These are phyloP conservation scores for Thamnaconus septentrionalis DNA, from an alignment of 2,113 vertebrate genomes.

Conservation along the genomic window DNA sequence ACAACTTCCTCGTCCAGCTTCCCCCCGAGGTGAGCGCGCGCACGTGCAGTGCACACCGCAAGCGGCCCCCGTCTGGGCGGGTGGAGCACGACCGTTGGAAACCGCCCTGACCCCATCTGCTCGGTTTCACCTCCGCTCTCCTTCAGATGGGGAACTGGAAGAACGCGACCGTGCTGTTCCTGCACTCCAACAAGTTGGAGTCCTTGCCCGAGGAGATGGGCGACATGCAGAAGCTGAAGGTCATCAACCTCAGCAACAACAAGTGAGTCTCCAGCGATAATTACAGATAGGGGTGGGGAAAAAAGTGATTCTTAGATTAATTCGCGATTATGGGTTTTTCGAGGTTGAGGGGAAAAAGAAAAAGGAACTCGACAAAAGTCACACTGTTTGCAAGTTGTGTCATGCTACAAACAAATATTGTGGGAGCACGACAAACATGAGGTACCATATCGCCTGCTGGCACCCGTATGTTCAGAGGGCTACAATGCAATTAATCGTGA, in stretches of 20 bases:
- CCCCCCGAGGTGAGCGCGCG: conserved; percentile 84
- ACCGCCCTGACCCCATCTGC: background rate
- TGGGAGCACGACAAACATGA: too few relatives aligned
- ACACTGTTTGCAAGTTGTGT: too few relatives aligned
- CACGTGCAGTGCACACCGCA: background rate
- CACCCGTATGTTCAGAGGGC: too few relatives aligned
- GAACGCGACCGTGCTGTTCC: conserved; percentile 89
- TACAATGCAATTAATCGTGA: too few relatives aligned
- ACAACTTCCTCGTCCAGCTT: conserved; percentile 91
- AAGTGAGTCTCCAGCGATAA: conserved; percentile 80
- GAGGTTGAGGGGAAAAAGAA: too few relatives aligned
- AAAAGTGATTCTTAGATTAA: too few relatives aligned
- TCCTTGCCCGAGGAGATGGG: conserved; percentile 96
- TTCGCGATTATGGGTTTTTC: too few relatives aligned
- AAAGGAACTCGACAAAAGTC: too few relatives aligned
- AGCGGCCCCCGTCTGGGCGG: too few relatives aligned
- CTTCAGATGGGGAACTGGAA: conserved; percentile 92
- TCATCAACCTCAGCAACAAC: conserved; percentile 96
- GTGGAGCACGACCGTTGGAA: background rate
- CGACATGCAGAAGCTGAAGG: conserved; percentile 95
- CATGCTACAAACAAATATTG: too few relatives aligned
- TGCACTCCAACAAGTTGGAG: conserved; percentile 98
- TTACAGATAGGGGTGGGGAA: background rate
- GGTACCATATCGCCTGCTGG: too few relatives aligned
- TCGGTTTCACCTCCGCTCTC: conserved; percentile 5